Percentiles rank a stretch among this genome's conserved stretches.
Conservation (phyloP, 2,113 vertebrate species). For the Catharus bicknelli region DNA sequence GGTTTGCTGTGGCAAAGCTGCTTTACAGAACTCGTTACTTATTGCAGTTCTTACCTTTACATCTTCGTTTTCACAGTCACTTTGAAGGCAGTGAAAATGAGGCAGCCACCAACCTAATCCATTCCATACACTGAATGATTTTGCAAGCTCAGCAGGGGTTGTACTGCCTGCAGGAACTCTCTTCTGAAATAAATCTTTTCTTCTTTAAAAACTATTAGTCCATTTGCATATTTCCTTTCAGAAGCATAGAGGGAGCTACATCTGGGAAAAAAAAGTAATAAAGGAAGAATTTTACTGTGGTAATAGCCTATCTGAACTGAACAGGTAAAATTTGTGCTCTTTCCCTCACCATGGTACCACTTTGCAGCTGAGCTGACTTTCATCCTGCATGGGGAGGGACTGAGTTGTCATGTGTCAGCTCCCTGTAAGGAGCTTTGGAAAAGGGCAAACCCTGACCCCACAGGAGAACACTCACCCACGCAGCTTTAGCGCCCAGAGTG, state of each 20-base stretch:
- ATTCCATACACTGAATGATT: not conserved
- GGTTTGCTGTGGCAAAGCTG: not conserved
- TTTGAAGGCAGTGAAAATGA: not conserved
- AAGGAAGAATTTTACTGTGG: not conserved
- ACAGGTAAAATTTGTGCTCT: not conserved
- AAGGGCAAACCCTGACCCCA: not conserved
- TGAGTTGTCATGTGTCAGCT: rapidly evolving
- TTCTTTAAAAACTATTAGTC: not conserved
- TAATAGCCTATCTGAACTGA: not conserved
- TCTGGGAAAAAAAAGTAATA: not conserved
- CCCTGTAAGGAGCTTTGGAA: not conserved
- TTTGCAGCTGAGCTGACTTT: not conserved
- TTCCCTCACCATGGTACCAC: rapidly evolving
- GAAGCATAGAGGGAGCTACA: not conserved
- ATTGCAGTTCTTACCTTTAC: not conserved
- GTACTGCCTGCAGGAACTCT: not conserved
- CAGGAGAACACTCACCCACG: rapidly evolving
- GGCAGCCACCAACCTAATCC: not conserved
- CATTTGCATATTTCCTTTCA: not conserved
- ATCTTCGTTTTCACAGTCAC: not conserved
- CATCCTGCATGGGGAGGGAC: rapidly evolving
- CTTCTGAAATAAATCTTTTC: not conserved
- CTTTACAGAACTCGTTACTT: not conserved
- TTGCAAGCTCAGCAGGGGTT: not conserved
- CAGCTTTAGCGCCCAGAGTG: not conserved